Base-by-base conservation (phyloP, 2,888 invertebrate genomes). In the Watsonalla cultraria region DNA sequence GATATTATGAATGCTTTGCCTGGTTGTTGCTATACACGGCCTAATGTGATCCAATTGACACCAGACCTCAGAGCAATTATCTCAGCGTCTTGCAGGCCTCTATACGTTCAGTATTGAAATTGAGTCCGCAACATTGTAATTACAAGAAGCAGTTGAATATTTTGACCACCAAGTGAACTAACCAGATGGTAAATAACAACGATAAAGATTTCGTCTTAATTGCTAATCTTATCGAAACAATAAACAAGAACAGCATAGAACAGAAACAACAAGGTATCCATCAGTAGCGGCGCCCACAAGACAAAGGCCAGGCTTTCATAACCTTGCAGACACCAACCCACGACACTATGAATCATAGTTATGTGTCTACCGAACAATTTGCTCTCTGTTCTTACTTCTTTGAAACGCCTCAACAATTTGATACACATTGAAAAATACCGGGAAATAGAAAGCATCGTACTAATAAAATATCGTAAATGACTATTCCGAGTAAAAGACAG, bases 301-400 rank as follows among this genome's bases (percentile, higher is more conserved):
- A 76, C 78, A 79, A 78, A 80, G 79, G 78, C 77, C 70, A 69
- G 62, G 73, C 78, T 80, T 80, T 80, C 78, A 61, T 73, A 79
- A 73, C 80, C 80, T 80, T 80, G 80, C 63, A 14, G 37, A 37
- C 48, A 48, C 37, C 61, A 56, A 62, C 59, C 58, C 62, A 62
- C 63, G 62, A 48, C 55, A 56, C 62, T 66, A 67, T 76, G 76
- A 76, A 58, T 76, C 76, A 76, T 64, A 55, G 62, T 64, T 65
- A 70, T 49, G 49, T 39, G 14, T 49, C 39, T 13, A 37, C 34
- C 35, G 13, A 35, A 48, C 39, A 39, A 37, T 37, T 37, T 14
- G 37, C 37, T 15, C 14, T 37, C 34, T 15, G 37, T 39, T 37
- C 37, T 49, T 49, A 11, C 1, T 49, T 49, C 37, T 39, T 37